Evolutionary conservation across 2,888 invertebrate genomes (phyloP), one percentile per base, ranked within the genome.

Genomic region (Conistra vaccinii): DNA sequence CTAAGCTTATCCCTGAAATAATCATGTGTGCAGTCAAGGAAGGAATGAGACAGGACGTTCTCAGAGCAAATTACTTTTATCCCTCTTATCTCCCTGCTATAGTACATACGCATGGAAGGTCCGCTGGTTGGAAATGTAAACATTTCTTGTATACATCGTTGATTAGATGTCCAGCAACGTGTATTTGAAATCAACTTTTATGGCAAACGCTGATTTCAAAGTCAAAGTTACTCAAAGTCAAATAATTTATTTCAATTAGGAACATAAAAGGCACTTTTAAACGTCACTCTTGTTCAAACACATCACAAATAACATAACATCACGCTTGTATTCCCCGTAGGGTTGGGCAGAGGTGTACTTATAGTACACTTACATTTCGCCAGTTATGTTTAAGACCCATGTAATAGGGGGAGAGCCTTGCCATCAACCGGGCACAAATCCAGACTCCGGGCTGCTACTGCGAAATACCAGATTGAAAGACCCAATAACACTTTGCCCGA

Each of bases 11-110:
- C 55, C 48, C 74, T 74, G 55, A 51, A 29, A 62, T 42, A 73
- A 58, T 62, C 32, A 74, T n/a, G 62, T 74, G 55, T 74, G 81
- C 76, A 63, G 32, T 74, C 80, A 77, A 42, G 51, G 32, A 39
- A 48, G 26, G 23, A 76, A 76, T 42, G 55, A 35, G 26, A 17
- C 32, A 35, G 55, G 29, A 35, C 2, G 14, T 29, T 32, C 32
- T 39, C 32, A 39, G 55, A 55, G 12, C 23, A 32, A 55, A 80
- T 74, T 74, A 73, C 39, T 57, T 81, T 48, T 51, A 66, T 76
- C 14, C 20, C 20, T 39, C 53, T 81, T 42, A 81, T 75, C 39
- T 48, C 23, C 5, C 26, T 17, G 45, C 12, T 78, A n/a, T n/a
- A n/a, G n/a, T 53, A 57, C 14, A 12, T 6, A 42, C 14, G 29